phyloP scores from a whole-genome alignment of 2,797 vertebrate species.

The Lepilemur septentrionalis region DNA sequence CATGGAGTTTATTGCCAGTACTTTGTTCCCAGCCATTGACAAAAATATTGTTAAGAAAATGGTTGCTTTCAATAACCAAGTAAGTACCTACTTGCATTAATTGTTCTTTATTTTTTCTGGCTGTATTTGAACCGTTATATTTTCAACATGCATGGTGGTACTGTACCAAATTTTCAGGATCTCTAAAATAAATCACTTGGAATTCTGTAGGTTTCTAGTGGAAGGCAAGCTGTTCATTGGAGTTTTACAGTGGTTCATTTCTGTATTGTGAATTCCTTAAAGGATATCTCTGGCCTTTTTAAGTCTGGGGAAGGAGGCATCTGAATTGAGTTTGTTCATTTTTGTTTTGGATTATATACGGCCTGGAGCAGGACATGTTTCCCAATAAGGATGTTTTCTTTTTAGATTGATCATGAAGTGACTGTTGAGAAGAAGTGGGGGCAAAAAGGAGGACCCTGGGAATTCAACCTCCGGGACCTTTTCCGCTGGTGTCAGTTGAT shows the following conservation, averaged over 20 bases:
- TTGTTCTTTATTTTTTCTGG: constrained; percentile 15
- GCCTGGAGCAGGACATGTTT: not conserved
- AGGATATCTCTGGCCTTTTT: not conserved
- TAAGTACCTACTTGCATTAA: constrained; percentile 76
- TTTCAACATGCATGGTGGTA: not conserved
- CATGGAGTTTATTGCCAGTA: constrained; percentile 94
- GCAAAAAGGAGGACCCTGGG: constrained; percentile 97
- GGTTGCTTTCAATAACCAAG: constrained; percentile 96
- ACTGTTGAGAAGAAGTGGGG: constrained; percentile 93
- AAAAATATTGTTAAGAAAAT: constrained; percentile 92
- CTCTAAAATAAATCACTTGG: not conserved
- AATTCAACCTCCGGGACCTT: constrained; percentile 97
- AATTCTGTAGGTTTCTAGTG: not conserved
- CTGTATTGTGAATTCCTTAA: not conserved
- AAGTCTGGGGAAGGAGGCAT: not conserved
- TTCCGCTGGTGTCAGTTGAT: constrained; percentile 99
- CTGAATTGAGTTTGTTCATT: constrained; percentile 25
- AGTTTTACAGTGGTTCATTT: not conserved
- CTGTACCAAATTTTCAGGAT: not conserved
- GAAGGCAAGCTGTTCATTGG: not conserved
- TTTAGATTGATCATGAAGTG: constrained; percentile 93
- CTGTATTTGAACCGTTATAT: not conserved
- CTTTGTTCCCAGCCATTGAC: constrained; percentile 93
- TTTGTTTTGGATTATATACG: not conserved
- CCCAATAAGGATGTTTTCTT: not conserved